A percentile compares a stretch with the other conserved stretches of the same genome.
phyloP scores from a whole-genome alignment of 2,113 vertebrate genomes.

The Psittacula cyanocephala region DNA sequence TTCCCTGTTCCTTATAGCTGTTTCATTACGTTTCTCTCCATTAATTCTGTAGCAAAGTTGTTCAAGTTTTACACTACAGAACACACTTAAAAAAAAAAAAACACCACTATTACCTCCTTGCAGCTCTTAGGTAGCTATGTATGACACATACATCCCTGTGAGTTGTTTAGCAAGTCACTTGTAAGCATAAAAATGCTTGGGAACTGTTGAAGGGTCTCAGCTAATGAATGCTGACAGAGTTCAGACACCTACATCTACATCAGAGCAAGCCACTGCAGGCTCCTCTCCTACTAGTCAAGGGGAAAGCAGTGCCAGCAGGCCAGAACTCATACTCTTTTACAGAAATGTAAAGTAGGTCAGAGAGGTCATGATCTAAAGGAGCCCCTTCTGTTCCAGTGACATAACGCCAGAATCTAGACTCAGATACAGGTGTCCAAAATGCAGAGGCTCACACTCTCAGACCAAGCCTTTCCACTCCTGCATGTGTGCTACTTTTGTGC shows the following conservation, averaged over 20 bases:
- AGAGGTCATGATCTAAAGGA: neutral
- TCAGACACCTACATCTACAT: neutral
- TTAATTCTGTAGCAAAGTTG: neutral
- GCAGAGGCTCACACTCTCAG: neutral
- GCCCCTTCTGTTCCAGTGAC: neutral
- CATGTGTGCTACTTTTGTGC: neutral
- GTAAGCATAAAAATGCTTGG: neutral
- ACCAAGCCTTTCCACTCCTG: neutral
- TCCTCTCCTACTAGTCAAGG: rapidly evolving
- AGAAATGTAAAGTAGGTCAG: neutral
- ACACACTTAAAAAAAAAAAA: neutral
- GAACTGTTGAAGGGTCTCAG: neutral
- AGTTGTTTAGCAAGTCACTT: neutral
- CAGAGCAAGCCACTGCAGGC: neutral
- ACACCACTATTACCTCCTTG: neutral
- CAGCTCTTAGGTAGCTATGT: neutral
- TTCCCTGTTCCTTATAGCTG: neutral
- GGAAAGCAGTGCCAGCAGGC: neutral
- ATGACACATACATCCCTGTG: neutral
- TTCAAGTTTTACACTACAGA: neutral
- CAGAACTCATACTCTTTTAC: neutral
- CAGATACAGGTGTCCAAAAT: neutral
- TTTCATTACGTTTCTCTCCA: neutral
- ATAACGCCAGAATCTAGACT: neutral
- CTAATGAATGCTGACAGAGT: neutral